Conservation (phyloP, 1,140 invertebrate species). For the Brachionus koreanus region DNA sequence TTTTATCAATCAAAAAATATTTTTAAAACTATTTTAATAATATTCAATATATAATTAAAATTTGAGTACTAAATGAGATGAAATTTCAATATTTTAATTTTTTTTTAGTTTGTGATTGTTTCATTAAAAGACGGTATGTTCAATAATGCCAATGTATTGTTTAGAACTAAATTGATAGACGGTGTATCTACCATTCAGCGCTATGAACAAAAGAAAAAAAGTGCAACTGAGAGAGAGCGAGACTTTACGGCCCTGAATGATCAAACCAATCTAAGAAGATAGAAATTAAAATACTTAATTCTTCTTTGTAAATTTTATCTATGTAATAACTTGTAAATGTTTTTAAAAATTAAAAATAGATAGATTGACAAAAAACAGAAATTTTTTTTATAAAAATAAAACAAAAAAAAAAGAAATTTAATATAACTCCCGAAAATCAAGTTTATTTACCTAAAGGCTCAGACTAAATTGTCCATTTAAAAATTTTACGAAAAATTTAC, state of each 20-base stretch:
- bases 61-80: too few species aligned
- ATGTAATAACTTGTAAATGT: neutral
- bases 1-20: too few species aligned
- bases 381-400: neutral
- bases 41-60: too few species aligned
- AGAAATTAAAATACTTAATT: neutral
- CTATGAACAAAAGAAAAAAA: slow-evolving; percentile 47
- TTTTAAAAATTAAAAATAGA: neutral
- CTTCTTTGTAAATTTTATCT: neutral
- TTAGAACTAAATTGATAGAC: slow-evolving; percentile 88
- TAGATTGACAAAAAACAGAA: neutral
- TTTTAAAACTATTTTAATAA: too few species aligned
- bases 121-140: slow-evolving; percentile 99
- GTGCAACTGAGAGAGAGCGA: neutral
- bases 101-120: slow-evolving; percentile 88
- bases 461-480: slow-evolving; percentile 2
- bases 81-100: slow-evolving; percentile 45
- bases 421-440: neutral
- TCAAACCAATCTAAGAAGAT: slow-evolving; percentile 8
- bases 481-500: neutral
- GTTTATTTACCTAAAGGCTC: neutral
- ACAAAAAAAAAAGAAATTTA: neutral
- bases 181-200: slow-evolving; percentile 84
- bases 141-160: slow-evolving; percentile 96
- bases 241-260: slow-evolving; percentile 11